Conservation (phyloP, 1,140 invertebrate genomes). For the Dreissena polymorpha region DNA sequence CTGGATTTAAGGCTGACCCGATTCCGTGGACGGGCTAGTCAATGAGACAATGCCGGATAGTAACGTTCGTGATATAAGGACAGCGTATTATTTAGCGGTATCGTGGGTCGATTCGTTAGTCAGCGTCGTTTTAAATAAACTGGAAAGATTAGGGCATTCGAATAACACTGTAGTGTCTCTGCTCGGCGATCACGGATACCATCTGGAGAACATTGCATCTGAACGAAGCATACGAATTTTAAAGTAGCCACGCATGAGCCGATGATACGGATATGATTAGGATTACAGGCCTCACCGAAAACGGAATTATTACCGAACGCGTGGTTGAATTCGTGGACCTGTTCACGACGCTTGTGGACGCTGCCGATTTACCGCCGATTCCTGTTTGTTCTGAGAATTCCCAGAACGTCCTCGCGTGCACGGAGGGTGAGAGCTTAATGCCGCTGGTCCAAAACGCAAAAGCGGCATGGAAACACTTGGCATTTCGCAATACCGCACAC, state of each 20-base stretch:
- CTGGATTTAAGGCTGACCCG: slow-evolving; percentile 75
- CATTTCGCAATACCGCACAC: slow-evolving; percentile 92
- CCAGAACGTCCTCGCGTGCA: slow-evolving; percentile 81
- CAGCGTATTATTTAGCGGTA: slow-evolving; percentile 42
- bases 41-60: slow-evolving; percentile 30
- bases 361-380: slow-evolving; percentile 82
- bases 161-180: slow-evolving; percentile 75
- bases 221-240: slow-evolving; percentile 45
- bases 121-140: slow-evolving; percentile 68
- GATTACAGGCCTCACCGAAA: slow-evolving; percentile 41
- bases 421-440: slow-evolving; percentile 87
- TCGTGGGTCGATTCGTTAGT: slow-evolving; percentile 44
- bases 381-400: slow-evolving; percentile 82
- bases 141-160: slow-evolving; percentile 77
- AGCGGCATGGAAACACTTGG: slow-evolving; percentile 74
- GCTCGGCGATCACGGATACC: slow-evolving; percentile 94
- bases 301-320: slow-evolving; percentile 51
- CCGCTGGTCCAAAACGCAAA: slow-evolving; percentile 67
- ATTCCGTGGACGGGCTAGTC: slow-evolving; percentile 54
- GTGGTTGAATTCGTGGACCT: slow-evolving; percentile 89
- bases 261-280: slow-evolving; percentile 50
- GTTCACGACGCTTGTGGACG: slow-evolving; percentile 90
- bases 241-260: slow-evolving; percentile 46
- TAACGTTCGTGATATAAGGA: slow-evolving; percentile 16
- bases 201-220: slow-evolving; percentile 89